Base-by-base conservation (phyloP, 2,888 invertebrate species). In the Tetheella fluctuosa region DNA sequence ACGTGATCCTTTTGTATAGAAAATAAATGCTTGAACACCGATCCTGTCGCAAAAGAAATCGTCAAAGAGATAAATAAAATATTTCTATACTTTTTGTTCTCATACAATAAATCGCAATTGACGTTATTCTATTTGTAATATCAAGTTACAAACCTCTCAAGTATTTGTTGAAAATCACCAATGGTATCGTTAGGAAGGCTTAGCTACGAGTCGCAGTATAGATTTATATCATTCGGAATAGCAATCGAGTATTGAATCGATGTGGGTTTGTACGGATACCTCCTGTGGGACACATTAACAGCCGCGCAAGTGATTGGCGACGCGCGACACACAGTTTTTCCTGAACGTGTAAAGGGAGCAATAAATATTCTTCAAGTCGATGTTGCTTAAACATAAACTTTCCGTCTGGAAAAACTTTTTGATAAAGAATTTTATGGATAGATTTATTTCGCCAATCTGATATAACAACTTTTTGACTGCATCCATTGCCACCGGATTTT, bases 241-340 rank as follows among this genome's bases (percentile, higher is more conserved):
- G 55, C 28, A 34, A 37, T 54, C 34, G 39, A 55, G 48, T 59
- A 20, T 48, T 15, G 48, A 59, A 42, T 55, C 34, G 55, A 64
- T 62, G 60, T 60, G 64, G 60, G 37, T 52, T 64, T 37, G 48
- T 57, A 60, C 55, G 53, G 59, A 65, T 64, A 62, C 30, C 60
- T 60, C 70, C 63, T 61, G n/a, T 39, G 66, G 63, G 70, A 65
- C 63, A 58, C 64, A 69, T 71, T 69, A 67, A n/a, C 42, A 52
- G n/a, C 1, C 13, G 12, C 34, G 25, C 37, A 53, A 61, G 59
- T 42, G 60, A 52, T 58, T 55, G 55, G 55, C 55, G 55, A 23
- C 55, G 25, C 55, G 17, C 28, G 52, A 48, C 58, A 13, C 53
- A 17, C 20, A 25, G 20, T 17, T 48, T 58, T 23, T 53, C 53